Base-by-base conservation (phyloP, 1,140 invertebrate genomes). In the Plodia interpunctella region DNA sequence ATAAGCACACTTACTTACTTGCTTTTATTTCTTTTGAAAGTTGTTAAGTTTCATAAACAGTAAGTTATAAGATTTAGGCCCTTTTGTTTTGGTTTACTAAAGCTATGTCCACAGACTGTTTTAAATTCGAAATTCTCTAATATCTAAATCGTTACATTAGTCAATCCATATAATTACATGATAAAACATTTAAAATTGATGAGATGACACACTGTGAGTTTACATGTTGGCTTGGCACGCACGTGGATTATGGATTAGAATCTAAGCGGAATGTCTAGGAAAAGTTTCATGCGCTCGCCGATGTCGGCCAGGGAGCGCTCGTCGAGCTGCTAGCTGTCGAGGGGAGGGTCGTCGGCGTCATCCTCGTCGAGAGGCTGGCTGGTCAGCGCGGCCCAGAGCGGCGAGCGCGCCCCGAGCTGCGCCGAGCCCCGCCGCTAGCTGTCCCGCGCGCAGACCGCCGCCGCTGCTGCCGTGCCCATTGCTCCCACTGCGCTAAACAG, bases 361-460 rank as follows among this genome's bases (percentile, higher is more conserved):
- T 83, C 83, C 4, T 90, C 88, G 59, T 92, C 83, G 1, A 90
- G 81, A 49, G 91, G 92, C 59, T 91, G 92, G 76, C 93, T 92
- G 18, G 93, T 94, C 62, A 94, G 88, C 55, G 93, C 91, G 28
- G 92, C 93, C 93, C 93, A 94, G 49, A 94, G 82, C 35, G 93
- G 93, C 49, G 91, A 91, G 61, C 92, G 92, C 57, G 90, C 90
- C 70, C 91, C 90, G 54, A 90, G 78, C 70, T 76, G 74, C 67
- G 78, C 86, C 63, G 86, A 87, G 76, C 79, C 86, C 20, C 84
- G 84, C 63, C 84, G 91, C 90, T 91, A 91, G 90, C 91, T 91
- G 79, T 89, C 90, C 13, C 86, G 72, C 1, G 80, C 78, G 51
- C 81, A 81, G 30, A 88, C 88, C 5, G 90, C 77, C 50, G 81